Conservation (phyloP, 2,797 vertebrate genomes). For the Artibeus lituratus region DNA sequence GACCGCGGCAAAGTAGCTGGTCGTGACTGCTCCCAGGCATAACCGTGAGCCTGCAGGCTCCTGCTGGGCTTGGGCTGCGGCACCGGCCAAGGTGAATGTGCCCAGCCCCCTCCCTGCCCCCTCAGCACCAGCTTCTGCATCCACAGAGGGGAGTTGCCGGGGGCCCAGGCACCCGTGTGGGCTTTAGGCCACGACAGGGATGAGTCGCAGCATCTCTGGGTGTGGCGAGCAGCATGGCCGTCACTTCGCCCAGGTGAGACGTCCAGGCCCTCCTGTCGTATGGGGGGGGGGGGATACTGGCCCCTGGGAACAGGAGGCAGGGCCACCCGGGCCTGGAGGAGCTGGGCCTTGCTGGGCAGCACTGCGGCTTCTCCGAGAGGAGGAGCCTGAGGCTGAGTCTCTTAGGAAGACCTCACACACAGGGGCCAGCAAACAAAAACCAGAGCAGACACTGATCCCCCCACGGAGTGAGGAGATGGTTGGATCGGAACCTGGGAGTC, state of each 20-base stretch:
- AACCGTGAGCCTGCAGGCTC: not conserved
- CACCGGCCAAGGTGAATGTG: accelerated
- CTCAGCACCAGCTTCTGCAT: not conserved
- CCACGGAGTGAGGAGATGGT: not conserved
- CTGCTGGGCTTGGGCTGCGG: not conserved
- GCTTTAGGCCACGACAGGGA: not conserved
- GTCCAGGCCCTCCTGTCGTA: not conserved
- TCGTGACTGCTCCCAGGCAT: not conserved
- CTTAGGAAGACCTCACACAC: not conserved
- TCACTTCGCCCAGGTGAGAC: too few species aligned
- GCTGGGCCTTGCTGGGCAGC: not conserved
- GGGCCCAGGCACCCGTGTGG: not conserved
- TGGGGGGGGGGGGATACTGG: not conserved
- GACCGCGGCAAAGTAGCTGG: not conserved
- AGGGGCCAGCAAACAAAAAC: not conserved
- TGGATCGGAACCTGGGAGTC: not conserved
- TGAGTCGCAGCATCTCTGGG: not conserved
- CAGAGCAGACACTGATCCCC: not conserved
- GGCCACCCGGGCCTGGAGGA: not conserved
- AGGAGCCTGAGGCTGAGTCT: not conserved
- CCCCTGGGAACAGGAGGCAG: not conserved
- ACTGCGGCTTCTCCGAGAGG: not conserved
- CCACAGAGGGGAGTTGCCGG: not conserved
- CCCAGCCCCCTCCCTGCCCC: not conserved
- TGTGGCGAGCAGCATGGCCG: not conserved